These are phyloP conservation scores for Delia radicum DNA, from an alignment of 1,140 invertebrate species.

Conservation along the genomic window DNA sequence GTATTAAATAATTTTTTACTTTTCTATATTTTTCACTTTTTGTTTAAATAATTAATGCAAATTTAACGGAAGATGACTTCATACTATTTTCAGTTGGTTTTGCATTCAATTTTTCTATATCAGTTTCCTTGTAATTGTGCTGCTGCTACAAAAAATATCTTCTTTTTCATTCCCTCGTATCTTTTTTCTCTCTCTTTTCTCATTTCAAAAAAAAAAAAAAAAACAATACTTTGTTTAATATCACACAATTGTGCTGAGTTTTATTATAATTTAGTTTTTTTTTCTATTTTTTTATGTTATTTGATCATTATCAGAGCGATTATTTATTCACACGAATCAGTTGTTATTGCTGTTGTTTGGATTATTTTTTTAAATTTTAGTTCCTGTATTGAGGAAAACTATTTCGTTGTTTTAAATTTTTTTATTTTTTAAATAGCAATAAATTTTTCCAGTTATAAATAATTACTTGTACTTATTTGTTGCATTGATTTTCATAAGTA, in stretches of 20 bases:
- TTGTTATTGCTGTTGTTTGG: neutral
- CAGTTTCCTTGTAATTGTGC: conserved; percentile 18
- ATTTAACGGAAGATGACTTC: conserved; percentile 29
- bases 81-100: conserved; percentile 7
- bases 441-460: too few relatives aligned
- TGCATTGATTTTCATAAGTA: too few relatives aligned
- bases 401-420: neutral
- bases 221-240: neutral
- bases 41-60: conserved; percentile 1
- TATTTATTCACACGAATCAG: conserved; percentile 16
- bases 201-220: neutral
- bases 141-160: neutral
- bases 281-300: neutral
- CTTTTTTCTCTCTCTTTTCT: neutral
- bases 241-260: neutral
- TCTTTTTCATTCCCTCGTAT: neutral
- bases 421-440: neutral
- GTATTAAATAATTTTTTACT: conserved; percentile 17
- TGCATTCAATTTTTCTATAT: conserved; percentile 10
- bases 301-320: conserved; percentile 6
- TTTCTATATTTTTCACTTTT: neutral
- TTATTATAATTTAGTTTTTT: neutral
- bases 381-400: neutral
- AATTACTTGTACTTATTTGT: too few relatives aligned
- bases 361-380: neutral